These are phyloP conservation scores for Sipha maydis DNA, from an alignment of 2,888 invertebrate genomes.

Conservation along the genomic window DNA sequence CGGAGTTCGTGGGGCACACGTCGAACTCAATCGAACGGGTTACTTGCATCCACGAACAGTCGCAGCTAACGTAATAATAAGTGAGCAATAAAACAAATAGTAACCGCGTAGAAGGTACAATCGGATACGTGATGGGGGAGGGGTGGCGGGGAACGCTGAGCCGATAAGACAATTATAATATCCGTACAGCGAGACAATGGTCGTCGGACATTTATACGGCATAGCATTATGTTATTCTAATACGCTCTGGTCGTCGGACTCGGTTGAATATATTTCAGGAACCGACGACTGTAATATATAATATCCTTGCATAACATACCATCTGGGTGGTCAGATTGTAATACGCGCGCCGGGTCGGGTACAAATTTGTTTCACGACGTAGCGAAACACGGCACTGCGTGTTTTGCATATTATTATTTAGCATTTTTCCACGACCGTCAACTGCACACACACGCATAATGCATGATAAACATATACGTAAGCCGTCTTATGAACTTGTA, in stretches of 20 bases:
- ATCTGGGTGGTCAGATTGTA: conserved; percentile 56
- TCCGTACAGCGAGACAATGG: background rate
- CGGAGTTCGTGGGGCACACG: no score
- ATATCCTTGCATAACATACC: background rate
- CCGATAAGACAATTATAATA: background rate
- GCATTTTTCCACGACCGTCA: conserved; percentile 20
- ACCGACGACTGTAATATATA: background rate
- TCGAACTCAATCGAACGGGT: no score
- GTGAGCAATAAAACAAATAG: no score
- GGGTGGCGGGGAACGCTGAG: background rate
- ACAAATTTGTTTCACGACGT: conserved; percentile 58
- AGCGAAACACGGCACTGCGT: conserved; percentile 20
- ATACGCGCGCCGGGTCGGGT: conserved; percentile 18
- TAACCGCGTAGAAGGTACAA: background rate
- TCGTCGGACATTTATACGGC: background rate
- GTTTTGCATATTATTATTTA: conserved; percentile 50
- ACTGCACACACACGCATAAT: background rate
- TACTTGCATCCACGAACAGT: no score
- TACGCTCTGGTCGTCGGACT: background rate
- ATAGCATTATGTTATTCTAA: background rate
- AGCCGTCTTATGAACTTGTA: background rate
- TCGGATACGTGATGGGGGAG: background rate
- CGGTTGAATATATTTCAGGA: background rate
- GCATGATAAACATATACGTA: background rate
- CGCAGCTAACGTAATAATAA: no score